Conservation (phyloP, 2,797 vertebrate genomes). For the Limosa lapponica region DNA sequence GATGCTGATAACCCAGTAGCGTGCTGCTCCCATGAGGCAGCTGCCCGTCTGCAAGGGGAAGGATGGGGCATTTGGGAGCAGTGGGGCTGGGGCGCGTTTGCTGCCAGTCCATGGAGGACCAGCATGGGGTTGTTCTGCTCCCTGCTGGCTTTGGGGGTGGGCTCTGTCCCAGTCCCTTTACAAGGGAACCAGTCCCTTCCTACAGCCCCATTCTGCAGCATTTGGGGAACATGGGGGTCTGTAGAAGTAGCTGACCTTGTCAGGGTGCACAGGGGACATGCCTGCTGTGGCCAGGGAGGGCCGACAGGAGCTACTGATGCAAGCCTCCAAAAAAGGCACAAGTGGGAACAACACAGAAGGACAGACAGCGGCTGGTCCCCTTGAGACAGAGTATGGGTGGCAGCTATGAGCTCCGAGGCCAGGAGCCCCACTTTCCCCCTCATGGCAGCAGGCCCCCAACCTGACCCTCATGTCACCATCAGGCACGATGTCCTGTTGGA, state of each 20-base stretch:
- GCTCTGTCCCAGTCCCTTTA: background rate
- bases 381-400: background rate
- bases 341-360: fast-evolving
- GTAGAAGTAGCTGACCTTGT: background rate
- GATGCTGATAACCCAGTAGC: background rate
- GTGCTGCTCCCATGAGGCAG: background rate
- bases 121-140: background rate
- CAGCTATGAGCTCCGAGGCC: background rate
- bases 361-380: background rate
- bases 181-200: background rate
- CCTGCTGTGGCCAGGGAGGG: background rate
- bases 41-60: background rate
- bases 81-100: fast-evolving
- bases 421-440: background rate
- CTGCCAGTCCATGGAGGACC: background rate
- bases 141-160: background rate
- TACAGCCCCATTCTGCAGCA: fast-evolving
- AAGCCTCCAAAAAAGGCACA: background rate
- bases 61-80: background rate
- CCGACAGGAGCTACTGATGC: background rate
- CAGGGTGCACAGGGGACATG: background rate
- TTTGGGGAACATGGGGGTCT: background rate
- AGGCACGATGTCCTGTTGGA: background rate
- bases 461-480: background rate
- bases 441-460: background rate